phyloP scores from a whole-genome alignment of 1,140 invertebrate species.

The Anastrepha obliqua region DNA sequence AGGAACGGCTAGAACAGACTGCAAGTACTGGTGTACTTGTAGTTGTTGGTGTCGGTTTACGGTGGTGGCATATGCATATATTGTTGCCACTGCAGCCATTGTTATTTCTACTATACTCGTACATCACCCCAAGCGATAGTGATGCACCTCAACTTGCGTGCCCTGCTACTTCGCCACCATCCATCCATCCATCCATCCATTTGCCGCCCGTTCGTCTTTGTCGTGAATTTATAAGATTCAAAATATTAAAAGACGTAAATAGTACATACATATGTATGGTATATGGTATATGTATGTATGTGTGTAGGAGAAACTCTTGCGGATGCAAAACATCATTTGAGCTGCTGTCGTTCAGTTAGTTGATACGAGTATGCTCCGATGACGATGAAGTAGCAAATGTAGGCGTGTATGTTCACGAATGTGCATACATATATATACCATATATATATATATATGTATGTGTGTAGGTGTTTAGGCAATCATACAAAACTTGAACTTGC shows the following conservation, averaged over 20 bases:
- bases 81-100: not conserved
- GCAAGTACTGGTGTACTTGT: not conserved
- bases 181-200: not conserved
- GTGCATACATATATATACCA: too few species aligned
- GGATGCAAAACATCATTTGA: slow-evolving; percentile 20
- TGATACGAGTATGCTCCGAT: not conserved
- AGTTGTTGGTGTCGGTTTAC: not conserved
- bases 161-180: not conserved
- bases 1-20: not conserved
- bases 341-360: not conserved
- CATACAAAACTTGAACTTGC: not conserved
- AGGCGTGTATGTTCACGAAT: not conserved
- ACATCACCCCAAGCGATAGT: not conserved
- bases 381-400: not conserved
- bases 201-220: not conserved
- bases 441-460: not conserved
- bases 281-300: not conserved
- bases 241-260: slow-evolving; percentile 5
- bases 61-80: not conserved
- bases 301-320: not conserved
- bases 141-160: not conserved
- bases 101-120: slow-evolving; percentile 1
- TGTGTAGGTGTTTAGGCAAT: not conserved
- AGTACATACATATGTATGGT: too few species aligned
- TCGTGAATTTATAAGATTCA: not conserved